Evolutionary conservation across 2,113 vertebrate genomes (phyloP), one percentile per base, ranked within the genome.

Genomic region (Leucopsar rothschildi): DNA sequence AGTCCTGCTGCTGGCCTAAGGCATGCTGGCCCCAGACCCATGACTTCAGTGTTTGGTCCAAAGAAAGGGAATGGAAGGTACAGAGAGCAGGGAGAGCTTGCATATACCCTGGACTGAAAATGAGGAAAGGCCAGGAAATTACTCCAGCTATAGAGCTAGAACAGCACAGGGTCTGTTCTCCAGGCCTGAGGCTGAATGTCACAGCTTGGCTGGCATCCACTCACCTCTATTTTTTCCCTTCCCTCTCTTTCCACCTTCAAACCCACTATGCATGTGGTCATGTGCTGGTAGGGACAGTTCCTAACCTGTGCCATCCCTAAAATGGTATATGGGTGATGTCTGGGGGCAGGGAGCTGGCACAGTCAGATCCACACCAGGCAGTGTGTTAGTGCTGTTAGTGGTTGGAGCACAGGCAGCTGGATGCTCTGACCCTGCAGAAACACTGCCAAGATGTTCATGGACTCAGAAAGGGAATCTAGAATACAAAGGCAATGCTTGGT

Each of bases 311-410:
- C 33, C 53, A n/a, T 55, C 23, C 28, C 37, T 37, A 40, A 18
- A 82, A 61, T 10, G 2, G 10, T 73, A 22, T 2, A 2, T 21
- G 25, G 5, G 15, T 28, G 12, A 49, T 6, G 6, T 64, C 19
- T 89, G 25, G 45, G 55, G 29, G 20, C 33, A 68, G 60, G 15
- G 19, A 55, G n/a, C 4, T 69, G 57, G 13, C 20, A 68, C 5
- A 24, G 60, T 22, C 44, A 50, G 19, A 53, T 31, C 31, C 37
- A 2, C 15, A 14, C 12, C 77, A 59, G 45, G 19, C 60, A 52
- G 5, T 0, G 0, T 37, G 9, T 9, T 1, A 3, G 31, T n/a
- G 47, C 0, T 37, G 9, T 9, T 1, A 3, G 31, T n/a, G 52
- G 35, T 37, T 80, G 12, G 18, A 75, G 37, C 18, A 27, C 2